Evolutionary conservation across 2,113 vertebrate genomes (phyloP), one percentile per base, ranked within the genome.

Genomic region (Pachyramphus minor): DNA sequence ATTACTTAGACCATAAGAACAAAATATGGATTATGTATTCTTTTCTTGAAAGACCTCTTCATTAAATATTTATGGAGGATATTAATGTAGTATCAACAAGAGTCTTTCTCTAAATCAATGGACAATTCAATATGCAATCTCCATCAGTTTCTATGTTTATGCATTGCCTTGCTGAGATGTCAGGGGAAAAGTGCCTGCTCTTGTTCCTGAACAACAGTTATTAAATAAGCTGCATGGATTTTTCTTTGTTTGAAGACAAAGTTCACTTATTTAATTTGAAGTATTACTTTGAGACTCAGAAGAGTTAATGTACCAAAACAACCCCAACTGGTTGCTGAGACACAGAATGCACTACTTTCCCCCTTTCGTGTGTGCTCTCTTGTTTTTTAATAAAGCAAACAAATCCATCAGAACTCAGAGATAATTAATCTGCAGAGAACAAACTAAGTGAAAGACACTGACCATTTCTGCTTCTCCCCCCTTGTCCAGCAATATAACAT

Each of bases 321-420:
- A 87, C 55, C n/a, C n/a, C n/a, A 68, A 24, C 0, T 14, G 11
- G 8, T 68, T 85, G 37, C 56, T 75, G 47, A 63, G 37, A 50
- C 47, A 88, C 14, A n/a, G 64, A 80, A 80, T 28, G 16, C 5
- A 53, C 33, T 47, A 5, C 27, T 68, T 74, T 67, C 72, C 24
- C 41, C 87, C 47, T 89, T 95, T 89, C 19, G 8, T 78, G 7
- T 52, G 52, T 74, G 8, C 72, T 55, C 24, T 63, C 25, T 35
- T 80, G 15, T 49, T 93, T 92, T 31, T 90, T 93, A 87, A 86
- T 72, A 96, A 95, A 91, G 76, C 30, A 80, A 93, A 83, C 42
- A 94, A 91, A 84, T 24, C 30, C 47, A 77, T 63, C 55, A 84
- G 60, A 44, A 25, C 27, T 39, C 33, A 64, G 64, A 91, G 28